A percentile compares a stretch with the other conserved stretches of the same genome.
phyloP scores from a whole-genome alignment of 2,797 vertebrate species.

The Pagetopsis macropterus region DNA sequence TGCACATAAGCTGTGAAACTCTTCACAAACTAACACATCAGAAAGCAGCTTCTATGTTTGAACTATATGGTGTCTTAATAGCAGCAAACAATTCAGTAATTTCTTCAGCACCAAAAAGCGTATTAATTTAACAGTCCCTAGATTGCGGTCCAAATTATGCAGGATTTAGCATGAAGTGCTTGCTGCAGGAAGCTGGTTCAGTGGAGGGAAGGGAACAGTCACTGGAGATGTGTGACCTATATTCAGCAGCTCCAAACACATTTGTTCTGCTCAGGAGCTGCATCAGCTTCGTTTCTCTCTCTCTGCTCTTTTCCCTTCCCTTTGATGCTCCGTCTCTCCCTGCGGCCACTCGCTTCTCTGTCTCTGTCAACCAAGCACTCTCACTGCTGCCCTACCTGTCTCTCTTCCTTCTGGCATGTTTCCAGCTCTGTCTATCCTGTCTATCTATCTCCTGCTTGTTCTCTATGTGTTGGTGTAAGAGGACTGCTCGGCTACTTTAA shows the following conservation, averaged over 20 bases:
- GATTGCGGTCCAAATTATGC: constrained; percentile 41
- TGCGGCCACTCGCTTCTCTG: constrained; percentile 56
- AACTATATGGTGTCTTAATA: not conserved
- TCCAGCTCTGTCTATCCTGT: constrained; percentile 41
- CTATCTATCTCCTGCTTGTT: constrained; percentile 22
- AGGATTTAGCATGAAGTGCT: constrained; percentile 37
- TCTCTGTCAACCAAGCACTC: constrained; percentile 53
- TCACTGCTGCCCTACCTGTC: constrained; percentile 41
- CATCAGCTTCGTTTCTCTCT: constrained; percentile 64
- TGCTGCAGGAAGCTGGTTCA: constrained; percentile 62
- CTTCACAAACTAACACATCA: not conserved
- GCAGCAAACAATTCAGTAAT: not conserved
- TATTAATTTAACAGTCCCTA: constrained; percentile 23
- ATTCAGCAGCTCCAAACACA: constrained; percentile 79
- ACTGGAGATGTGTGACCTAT: constrained; percentile 85
- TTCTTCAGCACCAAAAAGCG: constrained; percentile 17
- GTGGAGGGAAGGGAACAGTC: constrained; percentile 71
- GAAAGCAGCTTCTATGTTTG: not conserved
- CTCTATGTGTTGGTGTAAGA: constrained; percentile 45
- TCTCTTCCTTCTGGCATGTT: constrained; percentile 51
- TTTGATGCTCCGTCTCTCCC: constrained; percentile 56
- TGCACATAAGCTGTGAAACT: constrained; percentile 32
- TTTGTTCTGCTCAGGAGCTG: constrained; percentile 81
- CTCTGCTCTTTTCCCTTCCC: constrained; percentile 30
- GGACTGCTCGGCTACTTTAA: constrained; percentile 3